Base-by-base conservation (phyloP, 2,113 vertebrate species). In the Bubalus kerabau region DNA sequence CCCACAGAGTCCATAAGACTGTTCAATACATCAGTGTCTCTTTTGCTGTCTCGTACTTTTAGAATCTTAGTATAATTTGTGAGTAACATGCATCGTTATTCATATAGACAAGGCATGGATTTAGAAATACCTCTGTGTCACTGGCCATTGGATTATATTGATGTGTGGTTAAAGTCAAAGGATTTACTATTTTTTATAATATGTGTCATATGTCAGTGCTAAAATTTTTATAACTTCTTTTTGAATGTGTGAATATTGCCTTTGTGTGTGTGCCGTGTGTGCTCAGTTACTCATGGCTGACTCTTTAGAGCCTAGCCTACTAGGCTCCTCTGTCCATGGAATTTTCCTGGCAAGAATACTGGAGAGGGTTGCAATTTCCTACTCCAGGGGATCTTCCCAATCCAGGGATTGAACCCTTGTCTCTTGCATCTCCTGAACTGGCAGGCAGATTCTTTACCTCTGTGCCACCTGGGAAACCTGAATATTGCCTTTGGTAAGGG, bases 71-170 rank as follows among this genome's bases (percentile, higher is more conserved):
- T 87, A 9, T 91, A 57, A 74, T 43, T 85, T 91, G 56, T 28
- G 15, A 87, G 32, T 46, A 87, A 50, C 48, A 82, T 83, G 54
- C 7, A 56, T 82, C 57, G 14, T 96, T 97, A 88, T 74, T 96
- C 30, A 87, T 62, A 43, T 32, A 90, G 87, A 90, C 3, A 62
- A 92, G 36, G 60, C 9, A 56, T 85, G 59, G 46, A 76, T 56
- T 90, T 96, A 71, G 32, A 87, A 82, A 93, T 89, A 74, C 46
- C 89, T 94, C 81, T 81, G 4, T 84, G 32, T 95, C 89, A 96
- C 85, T 84, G 85, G 54, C 23, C 36, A 74, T 76, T 93, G 57
- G 21, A 90, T 76, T 62, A 46, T 71, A 71, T 13, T 87, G 60
- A 80, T 90, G 3, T 50, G 5, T 82, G 82, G 40, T 89, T 93